Base-by-base conservation (phyloP, 2,888 invertebrate species). In the Bembecia ichneumoniformis region DNA sequence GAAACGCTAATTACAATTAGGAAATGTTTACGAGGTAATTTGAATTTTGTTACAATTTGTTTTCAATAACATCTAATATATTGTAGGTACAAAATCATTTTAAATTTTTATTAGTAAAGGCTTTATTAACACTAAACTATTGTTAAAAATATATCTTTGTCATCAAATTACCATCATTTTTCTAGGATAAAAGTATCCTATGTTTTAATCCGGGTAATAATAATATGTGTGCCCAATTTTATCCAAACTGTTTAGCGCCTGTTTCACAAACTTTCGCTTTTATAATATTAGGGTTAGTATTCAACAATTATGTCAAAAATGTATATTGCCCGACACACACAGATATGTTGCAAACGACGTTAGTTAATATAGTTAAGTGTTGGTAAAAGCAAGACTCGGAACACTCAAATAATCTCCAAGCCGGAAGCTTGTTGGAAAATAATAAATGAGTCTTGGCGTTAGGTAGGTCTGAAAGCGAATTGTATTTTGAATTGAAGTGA, bases 401-500 rank as follows among this genome's bases (percentile, higher is more conserved):
- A 15, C 17, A 44, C 13, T 15, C 16, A 16, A 16, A 44, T 16
- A 44, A 17, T 16, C 11, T 14, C 14, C 7, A 40, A 40, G 47
- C 49, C 20, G 35, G 45, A 47, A 34, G 20, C 44, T 44, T 45
- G 45, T 45, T 46, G 49, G 47, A 57, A 55, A 55, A 55, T 62
- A 57, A 68, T 64, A 67, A 68, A 71, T 66, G 63, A 64, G 56
- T 55, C 51, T 52, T 53, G 55, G 53, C 58, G 56, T 36, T 56
- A 62, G 61, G 63, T 58, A 61, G 60, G 51, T 56, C 51, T 49
- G 53, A 56, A 48, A 48, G 53, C 53, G 58, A 63, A 69, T 71
- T 67, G 61, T 64, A 64, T 68, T 69, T 64, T 64, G 63, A 68
- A 71, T 68, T 64, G 63, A 58, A 64, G 64, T 65, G 72, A 66